A percentile compares a stretch with the other conserved stretches of the same genome.
Evolutionary conservation across 1,140 invertebrate genomes (phyloP).

Genomic region (Neomicropteryx cornuta): DNA sequence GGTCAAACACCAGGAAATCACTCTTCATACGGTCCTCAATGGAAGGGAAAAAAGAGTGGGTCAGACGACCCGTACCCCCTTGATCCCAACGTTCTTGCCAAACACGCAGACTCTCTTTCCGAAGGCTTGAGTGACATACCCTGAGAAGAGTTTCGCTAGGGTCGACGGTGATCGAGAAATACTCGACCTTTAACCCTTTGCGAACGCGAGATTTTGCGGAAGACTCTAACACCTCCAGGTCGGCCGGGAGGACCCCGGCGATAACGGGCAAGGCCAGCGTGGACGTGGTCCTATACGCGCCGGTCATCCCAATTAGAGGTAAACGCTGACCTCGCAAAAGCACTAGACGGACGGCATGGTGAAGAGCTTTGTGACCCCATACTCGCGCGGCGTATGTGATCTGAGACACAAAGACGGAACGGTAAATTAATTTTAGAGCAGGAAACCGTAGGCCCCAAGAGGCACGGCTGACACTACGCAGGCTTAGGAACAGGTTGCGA

Average conservation of each 20-base stretch:
- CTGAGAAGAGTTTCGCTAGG: not conserved
- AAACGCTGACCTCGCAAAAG: conserved; percentile 13
- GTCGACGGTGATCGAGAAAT: not conserved
- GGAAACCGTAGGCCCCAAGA: conserved; percentile 15
- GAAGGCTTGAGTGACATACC: not conserved
- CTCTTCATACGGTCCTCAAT: not conserved
- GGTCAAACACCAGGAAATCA: conserved; percentile 3
- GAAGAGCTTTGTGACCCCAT: conserved; percentile 10
- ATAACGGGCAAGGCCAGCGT: conserved; percentile 14
- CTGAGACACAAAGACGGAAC: conserved; percentile 14
- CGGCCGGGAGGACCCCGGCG: conserved; percentile 13
- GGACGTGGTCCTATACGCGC: conserved; percentile 15
- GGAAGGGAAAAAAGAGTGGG: not conserved
- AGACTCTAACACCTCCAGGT: conserved; percentile 8
- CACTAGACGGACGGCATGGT: conserved; percentile 2
- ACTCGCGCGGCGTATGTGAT: conserved; percentile 17
- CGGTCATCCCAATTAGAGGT: conserved; percentile 11
- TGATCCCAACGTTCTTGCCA: conserved; percentile 9
- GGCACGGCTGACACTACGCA: conserved; percentile 10
- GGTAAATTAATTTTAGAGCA: conserved; percentile 14
- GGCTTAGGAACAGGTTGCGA: conserved; percentile 5
- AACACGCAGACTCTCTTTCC: not conserved
- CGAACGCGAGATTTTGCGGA: no score
- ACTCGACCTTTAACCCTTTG: no score
- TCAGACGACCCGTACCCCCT: not conserved